phyloP scores from a whole-genome alignment of 2,113 vertebrate genomes.

The Bungarus multicinctus region DNA sequence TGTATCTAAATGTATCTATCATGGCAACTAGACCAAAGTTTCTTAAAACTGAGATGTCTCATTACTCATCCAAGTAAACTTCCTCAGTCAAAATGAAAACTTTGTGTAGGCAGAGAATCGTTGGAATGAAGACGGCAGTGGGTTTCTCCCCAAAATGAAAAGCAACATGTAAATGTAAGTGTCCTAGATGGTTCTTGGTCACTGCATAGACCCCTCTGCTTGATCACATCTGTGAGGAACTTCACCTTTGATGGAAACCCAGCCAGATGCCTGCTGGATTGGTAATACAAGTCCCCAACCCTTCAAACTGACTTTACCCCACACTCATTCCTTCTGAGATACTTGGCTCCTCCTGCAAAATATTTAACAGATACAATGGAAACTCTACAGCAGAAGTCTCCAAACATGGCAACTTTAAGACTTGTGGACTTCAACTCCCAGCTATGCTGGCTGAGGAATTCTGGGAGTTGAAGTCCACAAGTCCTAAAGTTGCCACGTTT shows the following conservation, averaged over 20 bases:
- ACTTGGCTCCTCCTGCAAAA: background rate
- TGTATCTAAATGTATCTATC: background rate
- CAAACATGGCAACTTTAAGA: too few relatives aligned
- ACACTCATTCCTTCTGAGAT: background rate
- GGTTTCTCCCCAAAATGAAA: background rate
- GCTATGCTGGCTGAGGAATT: too few relatives aligned
- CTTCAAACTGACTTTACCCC: background rate
- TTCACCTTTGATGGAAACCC: background rate
- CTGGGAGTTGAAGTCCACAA: too few relatives aligned
- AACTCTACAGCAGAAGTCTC: background rate
- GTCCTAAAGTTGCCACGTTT: too few relatives aligned
- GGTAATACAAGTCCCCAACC: background rate
- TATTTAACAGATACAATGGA: accelerated
- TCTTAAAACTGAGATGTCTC: background rate
- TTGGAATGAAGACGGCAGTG: background rate
- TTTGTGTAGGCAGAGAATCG: background rate
- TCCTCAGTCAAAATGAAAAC: background rate
- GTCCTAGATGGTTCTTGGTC: background rate
- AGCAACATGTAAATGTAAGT: background rate
- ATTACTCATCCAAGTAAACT: background rate
- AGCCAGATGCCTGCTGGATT: background rate
- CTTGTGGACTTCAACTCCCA: too few relatives aligned
- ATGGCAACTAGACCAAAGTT: background rate
- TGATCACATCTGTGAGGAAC: background rate
- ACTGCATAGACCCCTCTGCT: background rate